Base-by-base conservation (phyloP, 2,888 invertebrate species). In the Cremastobaeus sp. region DNA sequence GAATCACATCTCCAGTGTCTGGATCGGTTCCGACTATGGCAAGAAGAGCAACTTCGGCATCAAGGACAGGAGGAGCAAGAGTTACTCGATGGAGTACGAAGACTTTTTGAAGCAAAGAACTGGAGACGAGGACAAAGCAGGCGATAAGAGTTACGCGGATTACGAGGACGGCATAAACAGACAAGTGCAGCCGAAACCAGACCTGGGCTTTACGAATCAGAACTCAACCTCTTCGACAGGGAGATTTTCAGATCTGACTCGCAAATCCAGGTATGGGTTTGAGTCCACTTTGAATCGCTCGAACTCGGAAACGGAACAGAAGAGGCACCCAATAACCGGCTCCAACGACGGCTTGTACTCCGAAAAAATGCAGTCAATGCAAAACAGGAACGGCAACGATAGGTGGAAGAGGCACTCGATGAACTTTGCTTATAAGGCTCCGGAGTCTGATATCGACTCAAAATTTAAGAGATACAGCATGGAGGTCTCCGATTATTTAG, bases 381-480 rank as follows among this genome's bases (percentile, higher is more conserved):
- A 80, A 28, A 48, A 81, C 2, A 82, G 81, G 30, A 82, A 76
- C 35, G 43, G 70, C 1, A 59, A 81, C 34, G 85, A 86, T 11
- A 80, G 80, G 25, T 81, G 75, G 21, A 86, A 86, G 64, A 82
- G 86, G 5, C 83, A 86, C 62, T 84, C 85, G n/a, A 81, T 79
- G 18, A 84, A 75, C 62, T 84, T 82, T 43, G 78, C 77, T 34
- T 59, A 77, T 17, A 79, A 78, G 3, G 69, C 79, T 12, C 72
- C 81, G 0, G 84, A 85, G 1, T 39, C 79, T 74, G 17, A 83
- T 78, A 21, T 43, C 0, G 70, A 62, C 2, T 30, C 62, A 0
- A 55, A 55, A 9, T 80, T 84, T 32, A 86, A 86, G 48, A 80
- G 86, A 1, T 85, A 86, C 59, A 87, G 86, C 48, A 68, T 86